Base-by-base conservation (phyloP, 64 coral and sea anemone species). In the Actinia equina region DNA sequence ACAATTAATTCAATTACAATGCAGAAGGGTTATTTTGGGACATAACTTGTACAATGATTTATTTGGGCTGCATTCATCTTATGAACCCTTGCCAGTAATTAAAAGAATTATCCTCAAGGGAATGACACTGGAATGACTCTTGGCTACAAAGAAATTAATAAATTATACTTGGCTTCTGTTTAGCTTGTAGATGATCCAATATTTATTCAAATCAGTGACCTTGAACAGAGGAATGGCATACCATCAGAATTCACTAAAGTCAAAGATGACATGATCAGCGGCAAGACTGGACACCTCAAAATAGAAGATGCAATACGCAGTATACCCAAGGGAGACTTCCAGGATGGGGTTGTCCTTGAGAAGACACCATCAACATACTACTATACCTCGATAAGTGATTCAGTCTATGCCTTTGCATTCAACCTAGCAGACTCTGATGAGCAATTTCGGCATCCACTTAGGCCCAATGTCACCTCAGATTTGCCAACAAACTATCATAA, bases 131-230 rank as follows among this genome's bases (percentile, higher is more conserved):
- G 44, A 6, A 0, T 19, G 52, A 83, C 46, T 49, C 7, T 2
- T 1, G 46, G 46, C 46, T 49, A 2, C 46, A 49, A 49, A 49
- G 4, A 49, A n/a, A n/a, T n/a, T n/a, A 83, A 19, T 59, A 17
- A 26, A 9, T 51, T 6, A 56, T 59, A 7, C 0, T 23, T 56
- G 46, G 53, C 87, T 77, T 22, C 30, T 88, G 26, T 17, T 3
- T 58, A 98, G 96, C 88, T 98, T 15, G 96, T 98, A 15, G 96
- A 98, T 57, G 96, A 98, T 43, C 96, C 96, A 37, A 95, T 95
- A 56, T 98, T 98, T 58, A 94, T 98, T 58, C 93, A 91, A 1
- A 98, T 98, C 17, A 95, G 82, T 65, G 94, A 94, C 18, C 42
- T 98, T 0, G 96, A 98, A 63, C 96, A 98, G 71, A 91, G 94